Conservation (phyloP, 1,140 invertebrate species). For the Drosophila tsacasi region DNA sequence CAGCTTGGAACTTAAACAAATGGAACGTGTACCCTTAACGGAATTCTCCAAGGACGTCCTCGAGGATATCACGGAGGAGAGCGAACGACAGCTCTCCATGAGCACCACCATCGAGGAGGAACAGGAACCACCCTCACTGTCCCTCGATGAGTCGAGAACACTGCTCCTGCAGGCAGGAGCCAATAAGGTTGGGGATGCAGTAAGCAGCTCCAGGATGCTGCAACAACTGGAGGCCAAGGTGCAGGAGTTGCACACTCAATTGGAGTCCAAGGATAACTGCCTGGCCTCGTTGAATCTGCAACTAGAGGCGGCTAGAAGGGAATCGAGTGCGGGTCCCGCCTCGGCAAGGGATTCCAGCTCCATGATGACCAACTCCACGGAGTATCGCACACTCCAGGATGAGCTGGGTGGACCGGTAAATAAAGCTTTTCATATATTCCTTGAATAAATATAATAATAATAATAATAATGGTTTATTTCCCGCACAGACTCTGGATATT, state of each 20-base stretch:
- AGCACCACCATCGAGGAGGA: slow-evolving; percentile 71
- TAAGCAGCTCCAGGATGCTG: slow-evolving; percentile 68
- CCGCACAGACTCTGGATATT: slow-evolving; percentile 87
- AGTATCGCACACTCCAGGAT: slow-evolving; percentile 86
- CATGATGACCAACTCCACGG: slow-evolving; percentile 85
- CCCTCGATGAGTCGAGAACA: slow-evolving; percentile 68
- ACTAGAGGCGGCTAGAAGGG: slow-evolving; percentile 82
- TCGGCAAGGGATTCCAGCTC: slow-evolving; percentile 84
- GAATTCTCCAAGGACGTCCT: slow-evolving; percentile 80
- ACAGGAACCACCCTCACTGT: slow-evolving; percentile 54
- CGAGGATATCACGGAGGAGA: slow-evolving; percentile 84
- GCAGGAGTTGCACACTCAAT: slow-evolving; percentile 83
- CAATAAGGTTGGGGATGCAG: slow-evolving; percentile 3
- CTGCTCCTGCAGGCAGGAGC: slow-evolving; percentile 46
- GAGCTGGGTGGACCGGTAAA: slow-evolving; percentile 84
- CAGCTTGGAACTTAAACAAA: slow-evolving; percentile 64
- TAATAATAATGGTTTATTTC: neutral
- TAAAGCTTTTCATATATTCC: neutral
- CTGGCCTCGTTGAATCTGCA: slow-evolving; percentile 85
- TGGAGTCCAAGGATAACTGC: slow-evolving; percentile 85
- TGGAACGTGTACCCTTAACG: slow-evolving; percentile 72
- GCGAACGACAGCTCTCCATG: slow-evolving; percentile 70
- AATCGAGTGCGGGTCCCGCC: slow-evolving; percentile 60
- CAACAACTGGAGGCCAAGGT: slow-evolving; percentile 78
- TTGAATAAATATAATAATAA: neutral